Evolutionary conservation across 2,888 invertebrate species (phyloP).

Genomic region (Thymelicus sylvestris): DNA sequence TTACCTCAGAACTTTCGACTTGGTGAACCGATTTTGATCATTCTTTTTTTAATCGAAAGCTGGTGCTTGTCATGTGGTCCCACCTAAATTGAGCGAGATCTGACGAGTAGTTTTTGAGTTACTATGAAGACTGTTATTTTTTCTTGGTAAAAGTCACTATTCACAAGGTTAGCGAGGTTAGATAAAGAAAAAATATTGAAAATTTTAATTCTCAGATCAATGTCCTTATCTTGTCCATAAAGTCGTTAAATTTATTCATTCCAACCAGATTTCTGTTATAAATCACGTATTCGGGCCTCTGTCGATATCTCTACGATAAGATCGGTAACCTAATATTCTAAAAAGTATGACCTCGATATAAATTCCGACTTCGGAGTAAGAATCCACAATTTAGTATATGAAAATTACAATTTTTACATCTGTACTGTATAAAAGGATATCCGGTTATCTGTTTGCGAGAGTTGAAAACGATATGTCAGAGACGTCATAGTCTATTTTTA

Average conservation of each 20-base stretch:
- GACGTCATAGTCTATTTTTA: slow-evolving; percentile 16
- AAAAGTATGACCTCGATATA: slow-evolving; percentile 28
- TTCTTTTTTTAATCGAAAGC: too few species aligned
- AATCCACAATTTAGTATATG: not conserved
- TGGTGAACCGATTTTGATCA: too few species aligned
- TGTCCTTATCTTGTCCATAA: slow-evolving; percentile 7
- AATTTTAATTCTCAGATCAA: slow-evolving; percentile 13
- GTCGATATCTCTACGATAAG: slow-evolving; percentile 25
- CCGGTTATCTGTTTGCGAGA: slow-evolving; percentile 10
- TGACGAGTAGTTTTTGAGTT: too few species aligned
- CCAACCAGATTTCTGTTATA: slow-evolving; percentile 17
- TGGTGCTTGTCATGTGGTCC: too few species aligned
- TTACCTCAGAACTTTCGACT: too few species aligned
- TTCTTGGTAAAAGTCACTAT: too few species aligned
- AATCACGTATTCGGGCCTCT: slow-evolving; percentile 18
- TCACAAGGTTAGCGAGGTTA: not conserved
- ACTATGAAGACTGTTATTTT: too few species aligned
- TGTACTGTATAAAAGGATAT: slow-evolving; percentile 6
- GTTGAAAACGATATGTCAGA: slow-evolving; percentile 18
- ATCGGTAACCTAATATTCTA: slow-evolving; percentile 23
- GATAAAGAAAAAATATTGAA: slow-evolving; percentile 1
- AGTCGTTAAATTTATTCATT: slow-evolving; percentile 10
- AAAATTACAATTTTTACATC: not conserved
- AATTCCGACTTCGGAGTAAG: not conserved
- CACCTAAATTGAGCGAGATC: too few species aligned